Base-by-base conservation (phyloP, 2,113 vertebrate genomes). In the Suncus etruscus region DNA sequence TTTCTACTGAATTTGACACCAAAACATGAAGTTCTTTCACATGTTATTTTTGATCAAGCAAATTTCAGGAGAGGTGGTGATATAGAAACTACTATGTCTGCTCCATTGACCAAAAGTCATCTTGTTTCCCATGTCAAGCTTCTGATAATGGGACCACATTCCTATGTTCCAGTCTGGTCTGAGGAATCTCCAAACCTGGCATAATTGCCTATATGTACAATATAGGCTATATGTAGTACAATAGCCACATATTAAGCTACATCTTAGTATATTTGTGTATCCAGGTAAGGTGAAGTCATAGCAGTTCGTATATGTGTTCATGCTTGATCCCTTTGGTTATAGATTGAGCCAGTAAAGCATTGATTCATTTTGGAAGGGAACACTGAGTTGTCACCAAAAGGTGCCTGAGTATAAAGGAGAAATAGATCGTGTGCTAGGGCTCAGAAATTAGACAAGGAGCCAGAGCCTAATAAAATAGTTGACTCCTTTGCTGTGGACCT, bases 101-200 rank as follows among this genome's bases (percentile, higher is more conserved):
- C 31, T 94, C n/a, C 84, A 12, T 32, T 93, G 68, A 87, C 73
- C 81, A 93, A 94, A 88, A 81, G 83, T 16, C 70, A 87, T 63
- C 32, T 92, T 5, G 11, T 65, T 89, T 90, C 81, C 69, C 27
- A 66, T 69, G 27, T 14, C 86, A 45, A 89, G 7, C 25, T 93
- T 89, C 51, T n/a, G 78, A 48, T 73, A 63, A 2, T 61, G 14
- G 86, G 68, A 80, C 10, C 32, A 39, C 39, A 22, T n/a, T 47
- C 74, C 54, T 15, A 47, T 11, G 14, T 78, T 92, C 74, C 39
- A 39, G 39, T 39, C 39, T 87, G 20, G 32, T 76, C 65, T 89
- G 51, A 86, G 63, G 29, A 93, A 51, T 93, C 69, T 51, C 66
- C 69, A 88, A 32, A 11, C 12, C 58, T 92, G 54, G 45, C 32